Conservation (phyloP, 2,797 vertebrate genomes). For the Lateolabrax maculatus region DNA sequence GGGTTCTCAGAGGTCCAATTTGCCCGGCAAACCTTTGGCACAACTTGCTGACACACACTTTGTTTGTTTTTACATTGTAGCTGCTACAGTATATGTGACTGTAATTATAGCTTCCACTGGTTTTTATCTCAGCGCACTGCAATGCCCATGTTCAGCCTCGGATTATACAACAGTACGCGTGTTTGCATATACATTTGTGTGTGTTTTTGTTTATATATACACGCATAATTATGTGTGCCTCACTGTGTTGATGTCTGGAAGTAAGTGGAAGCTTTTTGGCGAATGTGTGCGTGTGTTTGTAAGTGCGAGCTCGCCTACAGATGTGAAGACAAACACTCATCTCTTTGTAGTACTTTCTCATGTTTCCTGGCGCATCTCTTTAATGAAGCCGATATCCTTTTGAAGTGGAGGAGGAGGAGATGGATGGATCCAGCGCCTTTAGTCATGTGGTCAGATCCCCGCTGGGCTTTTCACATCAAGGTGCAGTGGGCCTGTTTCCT, state of each 20-base stretch:
- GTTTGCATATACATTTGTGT: neutral
- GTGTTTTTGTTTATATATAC: neutral
- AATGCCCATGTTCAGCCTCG: neutral
- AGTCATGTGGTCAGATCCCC: conserved; percentile 67
- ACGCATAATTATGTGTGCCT: neutral
- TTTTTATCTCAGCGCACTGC: conserved; percentile 11
- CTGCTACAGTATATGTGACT: conserved; percentile 11
- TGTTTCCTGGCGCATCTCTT: conserved; percentile 43
- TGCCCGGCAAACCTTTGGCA: conserved; percentile 23
- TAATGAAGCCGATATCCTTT: conserved; percentile 57
- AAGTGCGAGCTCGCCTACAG: conserved; percentile 10
- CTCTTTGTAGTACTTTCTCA: conserved; percentile 56
- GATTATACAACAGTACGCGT: neutral
- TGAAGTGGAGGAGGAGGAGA: conserved; percentile 57
- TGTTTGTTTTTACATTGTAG: conserved; percentile 21
- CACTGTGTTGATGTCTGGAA: neutral
- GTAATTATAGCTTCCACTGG: conserved; percentile 42
- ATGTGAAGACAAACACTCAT: conserved; percentile 53
- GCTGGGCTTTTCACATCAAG: conserved; percentile 66
- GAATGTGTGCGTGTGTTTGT: conserved; percentile 2
- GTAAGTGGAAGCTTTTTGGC: neutral
- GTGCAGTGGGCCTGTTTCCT: conserved; percentile 53
- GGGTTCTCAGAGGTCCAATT: conserved; percentile 48
- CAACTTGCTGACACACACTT: conserved; percentile 26
- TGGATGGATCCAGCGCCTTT: conserved; percentile 43